Evolutionary conservation across 1,140 invertebrate species (phyloP).

Genomic region (Monomorium pharaonis): DNA sequence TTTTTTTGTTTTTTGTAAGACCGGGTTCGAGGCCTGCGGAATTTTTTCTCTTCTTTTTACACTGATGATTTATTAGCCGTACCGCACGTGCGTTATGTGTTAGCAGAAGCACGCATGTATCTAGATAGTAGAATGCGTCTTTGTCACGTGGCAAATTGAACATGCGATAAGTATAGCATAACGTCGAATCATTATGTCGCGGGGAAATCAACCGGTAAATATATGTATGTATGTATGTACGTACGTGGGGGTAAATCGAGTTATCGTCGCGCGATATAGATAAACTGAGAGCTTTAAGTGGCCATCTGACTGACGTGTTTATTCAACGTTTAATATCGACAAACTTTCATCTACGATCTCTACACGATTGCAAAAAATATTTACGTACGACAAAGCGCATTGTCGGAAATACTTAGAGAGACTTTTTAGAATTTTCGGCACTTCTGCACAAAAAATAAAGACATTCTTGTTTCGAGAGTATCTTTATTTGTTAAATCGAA

Average conservation of each 20-base stretch:
- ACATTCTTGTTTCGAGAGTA: too few species aligned
- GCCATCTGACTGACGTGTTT: neutral
- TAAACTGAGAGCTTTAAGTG: neutral
- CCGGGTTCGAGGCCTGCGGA: neutral
- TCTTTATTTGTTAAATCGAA: too few species aligned
- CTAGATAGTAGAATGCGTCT: neutral
- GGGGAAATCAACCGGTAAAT: neutral
- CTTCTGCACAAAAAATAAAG: too few species aligned
- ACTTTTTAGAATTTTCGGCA: too few species aligned
- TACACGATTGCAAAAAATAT: neutral
- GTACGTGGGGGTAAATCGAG: neutral
- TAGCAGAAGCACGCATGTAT: neutral
- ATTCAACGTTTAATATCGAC: neutral
- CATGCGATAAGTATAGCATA: neutral
- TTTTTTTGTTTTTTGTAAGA: slow-evolving; percentile 22
- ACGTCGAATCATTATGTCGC: neutral
- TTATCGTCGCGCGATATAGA: slow-evolving; percentile 19
- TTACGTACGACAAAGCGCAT: neutral
- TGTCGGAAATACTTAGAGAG: neutral
- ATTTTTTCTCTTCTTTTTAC: neutral
- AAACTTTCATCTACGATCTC: neutral
- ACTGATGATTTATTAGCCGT: slow-evolving; percentile 1
- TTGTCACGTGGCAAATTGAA: neutral
- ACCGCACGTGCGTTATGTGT: neutral
- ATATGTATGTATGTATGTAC: neutral